Conservation (phyloP, 1,140 invertebrate genomes). For the Mamestra configurata region DNA sequence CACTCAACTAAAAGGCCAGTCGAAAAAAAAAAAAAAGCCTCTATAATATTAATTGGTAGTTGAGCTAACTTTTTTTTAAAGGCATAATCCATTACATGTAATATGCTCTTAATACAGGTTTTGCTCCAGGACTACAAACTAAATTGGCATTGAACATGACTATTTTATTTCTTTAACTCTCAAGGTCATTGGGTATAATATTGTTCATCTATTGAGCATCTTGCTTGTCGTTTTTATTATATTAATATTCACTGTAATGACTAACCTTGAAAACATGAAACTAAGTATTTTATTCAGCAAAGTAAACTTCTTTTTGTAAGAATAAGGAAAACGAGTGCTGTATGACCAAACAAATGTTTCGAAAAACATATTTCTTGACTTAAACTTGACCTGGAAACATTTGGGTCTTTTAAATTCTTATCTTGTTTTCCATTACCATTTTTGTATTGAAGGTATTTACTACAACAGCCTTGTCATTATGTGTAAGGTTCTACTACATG, state of each 20-base stretch:
- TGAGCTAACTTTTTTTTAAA: too few relatives aligned
- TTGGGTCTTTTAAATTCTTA: not conserved
- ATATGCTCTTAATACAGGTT: not conserved
- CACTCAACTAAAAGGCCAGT: too few relatives aligned
- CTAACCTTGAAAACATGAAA: slow-evolving; percentile 5
- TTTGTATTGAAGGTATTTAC: not conserved
- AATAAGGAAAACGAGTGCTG: not conserved
- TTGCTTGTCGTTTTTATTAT: slow-evolving; percentile 27
- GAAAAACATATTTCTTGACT: slow-evolving; percentile 8
- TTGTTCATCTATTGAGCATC: slow-evolving; percentile 18
- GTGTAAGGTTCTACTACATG: not conserved
- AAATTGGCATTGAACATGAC: slow-evolving; percentile 15
- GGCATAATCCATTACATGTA: slow-evolving; percentile 6
- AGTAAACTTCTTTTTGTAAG: not conserved
- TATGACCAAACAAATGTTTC: not conserved
- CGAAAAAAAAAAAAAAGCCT: too few relatives aligned
- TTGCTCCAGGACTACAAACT: not conserved
- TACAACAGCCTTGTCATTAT: not conserved
- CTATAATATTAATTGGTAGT: too few relatives aligned
- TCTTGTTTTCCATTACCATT: slow-evolving; percentile 1
- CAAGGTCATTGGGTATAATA: slow-evolving; percentile 18
- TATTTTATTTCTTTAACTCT: slow-evolving; percentile 28
- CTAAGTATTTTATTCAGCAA: not conserved
- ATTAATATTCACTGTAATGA: not conserved
- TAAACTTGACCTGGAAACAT: slow-evolving; percentile 20